phyloP scores from a whole-genome alignment of 2,113 vertebrate genomes.

The Perca flavescens region DNA sequence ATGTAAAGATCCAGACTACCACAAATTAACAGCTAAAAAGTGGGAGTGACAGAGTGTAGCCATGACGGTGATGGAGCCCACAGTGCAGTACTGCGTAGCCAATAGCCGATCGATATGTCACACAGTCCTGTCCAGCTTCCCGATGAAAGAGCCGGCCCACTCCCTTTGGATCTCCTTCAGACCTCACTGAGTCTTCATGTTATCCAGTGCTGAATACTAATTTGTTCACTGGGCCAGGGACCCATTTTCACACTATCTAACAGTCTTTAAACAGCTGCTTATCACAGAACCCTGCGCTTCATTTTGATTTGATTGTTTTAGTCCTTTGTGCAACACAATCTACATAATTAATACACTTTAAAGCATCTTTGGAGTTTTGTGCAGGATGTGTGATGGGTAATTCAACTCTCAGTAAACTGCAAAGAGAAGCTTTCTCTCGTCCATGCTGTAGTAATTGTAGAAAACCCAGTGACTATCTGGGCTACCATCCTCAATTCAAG shows the following conservation, averaged over 20 bases:
- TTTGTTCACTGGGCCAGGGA: conserved; percentile 47
- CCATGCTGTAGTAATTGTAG: background rate
- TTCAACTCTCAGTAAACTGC: conserved; percentile 2
- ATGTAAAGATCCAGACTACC: conserved; percentile 57
- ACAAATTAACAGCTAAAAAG: conserved; percentile 75
- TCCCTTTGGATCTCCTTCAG: conserved; percentile 73
- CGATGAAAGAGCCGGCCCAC: conserved; percentile 34
- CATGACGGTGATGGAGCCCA: conserved; percentile 64
- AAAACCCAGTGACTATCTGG: conserved; percentile 8
- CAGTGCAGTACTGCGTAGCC: conserved; percentile 63
- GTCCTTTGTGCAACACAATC: conserved; percentile 39
- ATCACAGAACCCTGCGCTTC: conserved; percentile 41
- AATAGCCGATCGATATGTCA: conserved; percentile 75
- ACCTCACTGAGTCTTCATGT: conserved; percentile 62
- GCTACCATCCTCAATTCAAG: background rate
- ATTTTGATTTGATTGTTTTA: background rate
- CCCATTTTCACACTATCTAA: conserved; percentile 25
- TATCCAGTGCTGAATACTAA: conserved; percentile 71
- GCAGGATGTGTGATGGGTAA: background rate
- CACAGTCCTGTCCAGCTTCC: conserved; percentile 60
- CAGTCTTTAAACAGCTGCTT: conserved; percentile 66
- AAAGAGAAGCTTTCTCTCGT: background rate
- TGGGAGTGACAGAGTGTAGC: conserved; percentile 68
- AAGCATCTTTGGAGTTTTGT: conserved; percentile 14
- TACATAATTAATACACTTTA: conserved; percentile 50